phyloP scores from a whole-genome alignment of 2,888 invertebrate genomes.

The Seira sanloemensis region DNA sequence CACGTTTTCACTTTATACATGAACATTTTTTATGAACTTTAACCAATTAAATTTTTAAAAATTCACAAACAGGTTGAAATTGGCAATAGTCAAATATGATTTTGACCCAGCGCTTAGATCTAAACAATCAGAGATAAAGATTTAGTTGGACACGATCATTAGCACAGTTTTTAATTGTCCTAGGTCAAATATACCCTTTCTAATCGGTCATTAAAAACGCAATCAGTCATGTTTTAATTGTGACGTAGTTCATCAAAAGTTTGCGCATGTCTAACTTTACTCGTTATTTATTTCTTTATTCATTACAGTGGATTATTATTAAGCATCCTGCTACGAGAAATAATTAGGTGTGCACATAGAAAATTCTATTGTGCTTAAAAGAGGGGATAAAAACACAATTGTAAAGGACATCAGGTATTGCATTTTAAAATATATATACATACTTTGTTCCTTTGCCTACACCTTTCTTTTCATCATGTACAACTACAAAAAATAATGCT shows the following conservation, averaged over 20 bases:
- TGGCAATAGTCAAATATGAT: too few species aligned
- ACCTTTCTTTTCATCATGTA: neutral
- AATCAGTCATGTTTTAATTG: constrained; percentile 7
- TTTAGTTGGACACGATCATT: neutral
- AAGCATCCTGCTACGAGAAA: constrained; percentile 5
- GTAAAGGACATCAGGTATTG: neutral
- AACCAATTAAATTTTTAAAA: too few species aligned
- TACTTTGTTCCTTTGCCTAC: neutral
- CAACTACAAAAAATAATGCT: neutral
- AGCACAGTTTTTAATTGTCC: constrained; percentile 8
- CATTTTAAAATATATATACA: neutral
- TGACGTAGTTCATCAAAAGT: neutral
- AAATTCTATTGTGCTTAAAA: neutral
- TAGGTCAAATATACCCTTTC: neutral
- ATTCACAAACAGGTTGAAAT: too few species aligned
- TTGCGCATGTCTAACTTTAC: neutral
- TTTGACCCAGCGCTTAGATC: too few species aligned
- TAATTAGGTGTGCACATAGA: constrained; percentile 13
- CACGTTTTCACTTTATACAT: too few species aligned
- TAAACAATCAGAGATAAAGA: too few species aligned
- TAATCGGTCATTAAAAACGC: neutral
- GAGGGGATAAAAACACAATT: neutral
- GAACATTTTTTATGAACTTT: too few species aligned
- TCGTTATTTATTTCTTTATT: neutral
- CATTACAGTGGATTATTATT: neutral